A percentile compares a stretch with the other conserved stretches of the same genome.
phyloP scores from a whole-genome alignment of 2,113 vertebrate species.

The Indicator maculatus region DNA sequence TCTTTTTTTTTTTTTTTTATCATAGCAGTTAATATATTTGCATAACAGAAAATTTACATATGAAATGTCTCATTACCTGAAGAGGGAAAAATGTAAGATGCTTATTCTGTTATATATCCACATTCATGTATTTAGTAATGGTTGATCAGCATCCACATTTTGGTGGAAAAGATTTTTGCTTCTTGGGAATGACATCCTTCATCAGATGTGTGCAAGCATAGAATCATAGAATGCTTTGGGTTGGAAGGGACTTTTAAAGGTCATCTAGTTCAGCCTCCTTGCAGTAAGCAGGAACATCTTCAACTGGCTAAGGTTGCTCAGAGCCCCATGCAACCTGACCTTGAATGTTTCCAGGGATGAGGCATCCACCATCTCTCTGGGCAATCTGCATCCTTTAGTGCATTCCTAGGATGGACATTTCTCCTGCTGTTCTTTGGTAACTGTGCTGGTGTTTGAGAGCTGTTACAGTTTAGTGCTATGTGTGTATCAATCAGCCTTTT shows the following conservation, averaged over 20 bases:
- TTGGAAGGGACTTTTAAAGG: too few relatives aligned
- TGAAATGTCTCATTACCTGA: neutral
- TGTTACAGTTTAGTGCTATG: neutral
- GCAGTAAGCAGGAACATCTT: too few relatives aligned
- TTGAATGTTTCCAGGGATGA: too few relatives aligned
- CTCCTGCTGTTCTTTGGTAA: neutral
- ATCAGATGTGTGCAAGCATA: neutral
- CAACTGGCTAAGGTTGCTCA: too few relatives aligned
- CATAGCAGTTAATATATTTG: neutral
- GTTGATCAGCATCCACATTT: neutral
- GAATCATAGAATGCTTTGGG: too few relatives aligned
- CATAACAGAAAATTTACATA: neutral
- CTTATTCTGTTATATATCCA: neutral
- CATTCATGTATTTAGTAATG: neutral
- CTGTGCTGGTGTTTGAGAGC: neutral
- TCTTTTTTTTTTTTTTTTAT: neutral
- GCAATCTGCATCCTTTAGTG: neutral
- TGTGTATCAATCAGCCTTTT: neutral
- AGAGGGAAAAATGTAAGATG: neutral
- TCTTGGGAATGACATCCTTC: neutral
- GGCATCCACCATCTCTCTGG: too few relatives aligned
- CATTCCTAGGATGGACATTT: neutral
- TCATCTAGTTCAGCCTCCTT: too few relatives aligned
- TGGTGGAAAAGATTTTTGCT: neutral
- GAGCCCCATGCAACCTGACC: too few relatives aligned